Evolutionary conservation across 2,888 invertebrate species (phyloP).

Genomic region (Diaperis boleti): DNA sequence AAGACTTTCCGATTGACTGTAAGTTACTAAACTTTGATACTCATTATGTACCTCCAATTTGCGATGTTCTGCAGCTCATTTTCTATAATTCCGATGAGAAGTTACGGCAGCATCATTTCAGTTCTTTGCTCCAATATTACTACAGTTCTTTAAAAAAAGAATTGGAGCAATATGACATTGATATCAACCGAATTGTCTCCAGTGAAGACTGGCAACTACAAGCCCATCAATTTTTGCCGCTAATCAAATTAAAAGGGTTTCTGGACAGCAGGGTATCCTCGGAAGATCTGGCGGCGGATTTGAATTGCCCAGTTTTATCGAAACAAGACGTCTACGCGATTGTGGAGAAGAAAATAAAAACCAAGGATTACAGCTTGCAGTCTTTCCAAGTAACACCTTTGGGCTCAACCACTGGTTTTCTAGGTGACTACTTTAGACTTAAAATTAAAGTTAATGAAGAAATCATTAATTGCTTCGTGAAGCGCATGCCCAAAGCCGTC

Average conservation of each 20-base stretch:
- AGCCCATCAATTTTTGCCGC: neutral
- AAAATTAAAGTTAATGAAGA: slow-evolving; percentile 41
- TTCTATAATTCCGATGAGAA: slow-evolving; percentile 2
- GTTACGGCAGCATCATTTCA: neutral
- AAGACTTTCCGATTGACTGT: neutral
- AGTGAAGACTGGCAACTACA: neutral
- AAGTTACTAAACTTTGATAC: neutral
- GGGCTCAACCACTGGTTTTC: slow-evolving; percentile 49
- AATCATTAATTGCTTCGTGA: slow-evolving; percentile 49
- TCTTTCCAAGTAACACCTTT: slow-evolving; percentile 41
- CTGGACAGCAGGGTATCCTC: no score
- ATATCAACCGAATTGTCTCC: neutral
- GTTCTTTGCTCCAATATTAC: neutral
- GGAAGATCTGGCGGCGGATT: slow-evolving; percentile 21
- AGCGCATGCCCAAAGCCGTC: no score
- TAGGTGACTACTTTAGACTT: slow-evolving; percentile 53
- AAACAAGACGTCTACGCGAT: slow-evolving; percentile 53
- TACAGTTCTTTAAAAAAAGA: neutral
- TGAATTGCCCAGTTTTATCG: slow-evolving; percentile 42
- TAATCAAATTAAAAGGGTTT: neutral
- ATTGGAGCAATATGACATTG: neutral
- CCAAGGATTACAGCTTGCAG: slow-evolving; percentile 43
- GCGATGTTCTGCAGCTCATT: slow-evolving; percentile 6
- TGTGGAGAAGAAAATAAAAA: slow-evolving; percentile 44
- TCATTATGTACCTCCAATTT: neutral